A percentile compares a stretch with the other conserved stretches of the same genome.
phyloP scores from a whole-genome alignment of 2,888 invertebrate species.

The Tiphia femorata region DNA sequence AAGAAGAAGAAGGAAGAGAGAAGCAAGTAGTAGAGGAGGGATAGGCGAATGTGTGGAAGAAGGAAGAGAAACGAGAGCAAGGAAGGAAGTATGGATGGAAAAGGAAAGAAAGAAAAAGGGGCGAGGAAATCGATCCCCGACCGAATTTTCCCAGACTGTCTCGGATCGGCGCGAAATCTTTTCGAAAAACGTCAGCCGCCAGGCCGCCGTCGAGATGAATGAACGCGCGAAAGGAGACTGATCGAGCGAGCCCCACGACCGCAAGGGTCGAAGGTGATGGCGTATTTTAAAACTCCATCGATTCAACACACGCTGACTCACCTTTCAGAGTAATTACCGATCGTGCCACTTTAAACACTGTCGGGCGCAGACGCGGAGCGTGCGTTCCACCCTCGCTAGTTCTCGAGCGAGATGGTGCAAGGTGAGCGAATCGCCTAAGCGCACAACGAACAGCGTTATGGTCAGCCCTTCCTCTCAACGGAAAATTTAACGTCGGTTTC shows the following conservation, averaged over 20 bases:
- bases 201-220: constrained; percentile 22
- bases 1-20: constrained; percentile 18
- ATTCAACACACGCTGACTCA: too few relatives aligned
- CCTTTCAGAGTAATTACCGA: too few relatives aligned
- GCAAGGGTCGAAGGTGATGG: too few relatives aligned
- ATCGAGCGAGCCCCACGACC: too few relatives aligned
- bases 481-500: too few relatives aligned
- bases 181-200: constrained; percentile 26
- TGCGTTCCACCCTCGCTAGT: too few relatives aligned
- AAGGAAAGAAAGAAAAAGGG: constrained; percentile 14
- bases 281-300: not conserved
- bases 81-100: constrained; percentile 16
- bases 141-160: constrained; percentile 35
- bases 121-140: constrained; percentile 26
- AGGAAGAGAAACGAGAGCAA: constrained; percentile 1
- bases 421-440: too few relatives aligned
- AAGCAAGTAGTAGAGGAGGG: not conserved
- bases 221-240: constrained; percentile 14
- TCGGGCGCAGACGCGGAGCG: too few relatives aligned
- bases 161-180: constrained; percentile 27
- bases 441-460: too few relatives aligned
- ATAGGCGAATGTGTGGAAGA: not conserved
- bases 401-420: too few relatives aligned
- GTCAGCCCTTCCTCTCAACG: too few relatives aligned
- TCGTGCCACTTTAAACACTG: too few relatives aligned